A percentile compares a stretch with the other conserved stretches of the same genome.
phyloP scores from a whole-genome alignment of 2,113 vertebrate genomes.

The Halichoerus grypus region DNA sequence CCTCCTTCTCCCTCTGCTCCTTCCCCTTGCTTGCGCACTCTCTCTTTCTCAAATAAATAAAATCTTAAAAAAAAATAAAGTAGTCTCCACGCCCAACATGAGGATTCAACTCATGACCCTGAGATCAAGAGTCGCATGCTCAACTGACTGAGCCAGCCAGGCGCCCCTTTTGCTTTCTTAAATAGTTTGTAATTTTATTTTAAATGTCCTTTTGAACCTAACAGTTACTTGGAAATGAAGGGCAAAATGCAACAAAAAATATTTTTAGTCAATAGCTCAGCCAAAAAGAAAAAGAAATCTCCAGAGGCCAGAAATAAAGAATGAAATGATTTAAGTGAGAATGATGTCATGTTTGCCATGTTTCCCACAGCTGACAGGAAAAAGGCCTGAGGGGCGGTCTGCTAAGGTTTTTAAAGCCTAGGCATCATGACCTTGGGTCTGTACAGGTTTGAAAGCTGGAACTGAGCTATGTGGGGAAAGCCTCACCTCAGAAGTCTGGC shows the following conservation, averaged over 20 bases:
- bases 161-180: not conserved
- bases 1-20: too few species aligned
- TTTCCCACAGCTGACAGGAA: not conserved
- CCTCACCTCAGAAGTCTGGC: not conserved
- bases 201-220: constrained; percentile 1
- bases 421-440: not conserved
- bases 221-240: constrained; percentile 18
- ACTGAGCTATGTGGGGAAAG: not conserved
- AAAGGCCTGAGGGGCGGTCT: not conserved
- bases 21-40: too few species aligned
- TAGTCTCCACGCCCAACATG: not conserved
- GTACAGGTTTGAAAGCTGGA: not conserved
- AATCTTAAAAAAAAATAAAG: not conserved
- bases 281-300: constrained; percentile 31
- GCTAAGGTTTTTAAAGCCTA: not conserved
- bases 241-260: constrained; percentile 47
- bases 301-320: not conserved
- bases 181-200: not conserved
- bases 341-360: not conserved
- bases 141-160: not conserved
- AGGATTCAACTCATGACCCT: not conserved
- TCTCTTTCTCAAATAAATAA: too few species aligned
- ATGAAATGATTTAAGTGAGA: not conserved
- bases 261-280: not conserved
- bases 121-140: not conserved